Conservation (phyloP, 2,888 invertebrate species). For the Blastobasis lacticolella region DNA sequence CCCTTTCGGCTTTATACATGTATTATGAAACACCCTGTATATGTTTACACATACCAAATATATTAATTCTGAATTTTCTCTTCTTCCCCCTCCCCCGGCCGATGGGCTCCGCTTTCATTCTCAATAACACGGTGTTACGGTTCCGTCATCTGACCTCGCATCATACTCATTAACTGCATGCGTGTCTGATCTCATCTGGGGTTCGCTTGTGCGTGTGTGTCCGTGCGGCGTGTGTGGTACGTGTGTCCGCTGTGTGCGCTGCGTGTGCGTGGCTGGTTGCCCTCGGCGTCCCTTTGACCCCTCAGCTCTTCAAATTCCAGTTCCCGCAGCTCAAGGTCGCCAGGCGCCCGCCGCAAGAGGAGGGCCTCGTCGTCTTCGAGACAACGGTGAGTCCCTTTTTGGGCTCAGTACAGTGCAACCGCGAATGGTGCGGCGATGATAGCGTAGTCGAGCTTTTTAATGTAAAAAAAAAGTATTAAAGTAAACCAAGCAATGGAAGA, state of each 20-base stretch:
- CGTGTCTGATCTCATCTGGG: constrained; percentile 15
- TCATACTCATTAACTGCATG: constrained; percentile 49
- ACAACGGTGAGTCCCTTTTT: constrained; percentile 51
- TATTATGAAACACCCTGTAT: no score
- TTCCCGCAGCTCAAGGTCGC: constrained; percentile 65
- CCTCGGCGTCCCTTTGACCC: constrained; percentile 52
- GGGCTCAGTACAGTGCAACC: background rate
- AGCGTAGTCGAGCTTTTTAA: background rate
- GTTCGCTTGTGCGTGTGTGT: constrained; percentile 18
- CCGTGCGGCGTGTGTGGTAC: constrained; percentile 10
- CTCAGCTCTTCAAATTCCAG: constrained; percentile 75
- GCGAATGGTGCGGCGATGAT: background rate
- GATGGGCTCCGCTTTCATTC: constrained; percentile 61
- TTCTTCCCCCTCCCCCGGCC: constrained; percentile 42
- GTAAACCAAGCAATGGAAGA: no score
- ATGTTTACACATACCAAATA: no score
- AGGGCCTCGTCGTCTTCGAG: constrained; percentile 61
- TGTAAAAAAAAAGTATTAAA: background rate
- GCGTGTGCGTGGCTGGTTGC: constrained; percentile 13
- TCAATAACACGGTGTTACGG: constrained; percentile 54
- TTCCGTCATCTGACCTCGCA: constrained; percentile 41
- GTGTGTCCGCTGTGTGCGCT: constrained; percentile 7
- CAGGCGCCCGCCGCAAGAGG: constrained; percentile 55
- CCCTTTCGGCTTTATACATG: no score
- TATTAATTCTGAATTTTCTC: constrained; percentile 16